These are phyloP conservation scores for Papilio gigon DNA, from an alignment of 2,888 invertebrate genomes.

Conservation along the genomic window DNA sequence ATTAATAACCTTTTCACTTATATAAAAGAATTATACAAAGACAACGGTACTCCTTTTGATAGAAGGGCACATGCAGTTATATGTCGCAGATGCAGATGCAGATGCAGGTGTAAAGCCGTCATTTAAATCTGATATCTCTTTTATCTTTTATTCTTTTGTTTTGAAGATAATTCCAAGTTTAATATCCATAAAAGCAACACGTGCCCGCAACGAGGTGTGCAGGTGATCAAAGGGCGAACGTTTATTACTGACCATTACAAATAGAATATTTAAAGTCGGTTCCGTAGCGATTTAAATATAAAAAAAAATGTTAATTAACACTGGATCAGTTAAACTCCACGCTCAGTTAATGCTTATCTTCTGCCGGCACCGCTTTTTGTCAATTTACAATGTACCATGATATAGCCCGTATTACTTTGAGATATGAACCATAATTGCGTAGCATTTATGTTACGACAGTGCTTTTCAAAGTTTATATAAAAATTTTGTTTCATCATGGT, in stretches of 20 bases:
- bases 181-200: slow-evolving; percentile 18
- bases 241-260: slow-evolving; percentile 24
- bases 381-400: slow-evolving; percentile 27
- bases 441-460: neutral
- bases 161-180: slow-evolving; percentile 8
- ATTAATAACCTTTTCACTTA: neutral
- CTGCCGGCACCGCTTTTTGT: slow-evolving; percentile 34
- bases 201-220: slow-evolving; percentile 3
- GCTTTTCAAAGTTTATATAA: slow-evolving; percentile 25
- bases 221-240: slow-evolving; percentile 22
- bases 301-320: slow-evolving; percentile 45
- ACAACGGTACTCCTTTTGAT: neutral
- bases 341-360: slow-evolving; percentile 43
- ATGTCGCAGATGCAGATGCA: neutral
- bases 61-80: neutral
- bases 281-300: slow-evolving; percentile 29
- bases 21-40: neutral
- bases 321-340: slow-evolving; percentile 46
- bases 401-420: slow-evolving; percentile 31
- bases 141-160: slow-evolving; percentile 2
- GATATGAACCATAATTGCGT: slow-evolving; percentile 33
- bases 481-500: neutral
- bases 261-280: slow-evolving; percentile 30
- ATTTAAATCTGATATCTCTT: slow-evolving; percentile 9
- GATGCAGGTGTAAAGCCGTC: slow-evolving; percentile 1